Conservation (phyloP, 2,797 vertebrate genomes). For the Apodemus agrarius region DNA sequence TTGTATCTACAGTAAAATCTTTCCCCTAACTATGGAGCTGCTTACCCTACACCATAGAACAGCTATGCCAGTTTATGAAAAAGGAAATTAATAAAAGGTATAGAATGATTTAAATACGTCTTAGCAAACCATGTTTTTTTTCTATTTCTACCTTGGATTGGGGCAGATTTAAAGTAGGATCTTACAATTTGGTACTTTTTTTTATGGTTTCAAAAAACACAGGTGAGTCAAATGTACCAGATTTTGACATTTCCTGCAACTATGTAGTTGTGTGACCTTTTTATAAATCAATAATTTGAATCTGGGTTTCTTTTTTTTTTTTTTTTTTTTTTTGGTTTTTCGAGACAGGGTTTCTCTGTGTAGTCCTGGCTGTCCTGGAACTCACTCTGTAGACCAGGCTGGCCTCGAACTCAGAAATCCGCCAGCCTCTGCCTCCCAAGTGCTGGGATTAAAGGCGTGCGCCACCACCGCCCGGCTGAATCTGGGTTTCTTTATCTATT, state of each 20-base stretch:
- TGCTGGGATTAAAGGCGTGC: too few species aligned
- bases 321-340: too few species aligned
- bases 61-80: not conserved
- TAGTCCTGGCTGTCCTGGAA: too few species aligned
- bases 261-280: not conserved
- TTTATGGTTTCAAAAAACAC: not conserved
- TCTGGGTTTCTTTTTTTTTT: not conserved
- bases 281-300: slow-evolving; percentile 44
- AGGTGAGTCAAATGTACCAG: not conserved
- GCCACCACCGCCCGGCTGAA: too few species aligned
- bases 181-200: not conserved
- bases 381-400: too few species aligned
- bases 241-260: slow-evolving; percentile 31
- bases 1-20: not conserved
- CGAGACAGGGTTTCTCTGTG: too few species aligned
- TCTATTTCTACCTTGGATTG: not conserved
- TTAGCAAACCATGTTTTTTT: slow-evolving; percentile 26
- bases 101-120: not conserved
- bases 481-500: not conserved
- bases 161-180: not conserved
- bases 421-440: too few species aligned
- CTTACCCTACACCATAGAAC: not conserved
- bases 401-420: too few species aligned
- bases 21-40: not conserved
- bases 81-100: slow-evolving; percentile 21